A percentile compares a stretch with the other conserved stretches of the same genome.
Conservation (phyloP, 2,797 vertebrate genomes). For the Heterohyrax brucei region DNA sequence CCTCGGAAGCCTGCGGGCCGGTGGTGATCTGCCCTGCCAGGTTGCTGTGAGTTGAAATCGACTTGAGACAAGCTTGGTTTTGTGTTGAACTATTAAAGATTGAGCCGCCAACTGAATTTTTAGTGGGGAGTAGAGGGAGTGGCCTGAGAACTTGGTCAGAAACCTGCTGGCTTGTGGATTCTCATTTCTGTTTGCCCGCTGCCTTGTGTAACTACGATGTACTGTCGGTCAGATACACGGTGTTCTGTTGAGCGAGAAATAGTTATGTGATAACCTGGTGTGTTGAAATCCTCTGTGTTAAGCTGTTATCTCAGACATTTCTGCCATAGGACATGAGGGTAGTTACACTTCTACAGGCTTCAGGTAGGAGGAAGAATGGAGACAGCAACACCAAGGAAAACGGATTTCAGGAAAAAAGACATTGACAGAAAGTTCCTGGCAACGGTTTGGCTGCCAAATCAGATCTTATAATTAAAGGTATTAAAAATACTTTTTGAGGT, state of each 20-base stretch:
- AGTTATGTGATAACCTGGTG: neutral
- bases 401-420: neutral
- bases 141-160: neutral
- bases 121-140: neutral
- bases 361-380: neutral
- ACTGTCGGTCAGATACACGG: neutral
- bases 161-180: slow-evolving; percentile 31
- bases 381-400: slow-evolving; percentile 38
- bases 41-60: neutral
- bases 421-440: slow-evolving; percentile 76
- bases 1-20: neutral
- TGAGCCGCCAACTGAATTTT: neutral
- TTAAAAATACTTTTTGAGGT: slow-evolving; percentile 87
- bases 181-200: slow-evolving; percentile 7
- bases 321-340: neutral
- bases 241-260: neutral
- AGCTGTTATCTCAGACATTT: neutral
- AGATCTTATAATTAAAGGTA: slow-evolving; percentile 80
- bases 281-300: neutral
- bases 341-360: neutral
- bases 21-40: neutral
- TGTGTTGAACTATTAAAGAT: neutral
- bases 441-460: slow-evolving; percentile 81
- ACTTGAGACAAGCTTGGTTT: neutral
- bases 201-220: neutral